Evolutionary conservation across 2,113 vertebrate species (phyloP).

Genomic region (Elephas maximus): DNA sequence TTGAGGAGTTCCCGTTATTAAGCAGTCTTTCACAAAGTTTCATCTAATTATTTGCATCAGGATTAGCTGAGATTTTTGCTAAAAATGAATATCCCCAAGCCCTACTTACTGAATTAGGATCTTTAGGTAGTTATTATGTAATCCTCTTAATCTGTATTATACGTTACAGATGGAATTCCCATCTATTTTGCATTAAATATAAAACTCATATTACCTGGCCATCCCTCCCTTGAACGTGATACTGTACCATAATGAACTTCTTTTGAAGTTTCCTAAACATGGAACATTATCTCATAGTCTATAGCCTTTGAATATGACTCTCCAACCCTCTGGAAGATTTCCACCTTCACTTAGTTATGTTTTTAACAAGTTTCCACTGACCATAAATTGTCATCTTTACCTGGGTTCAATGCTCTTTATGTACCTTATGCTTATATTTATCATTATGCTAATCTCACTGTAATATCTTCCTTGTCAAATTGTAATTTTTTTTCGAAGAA

Average conservation of each 20-base stretch:
- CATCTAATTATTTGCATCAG: not conserved
- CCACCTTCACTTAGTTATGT: not conserved
- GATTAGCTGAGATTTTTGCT: not conserved
- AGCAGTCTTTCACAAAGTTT: not conserved
- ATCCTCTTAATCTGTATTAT: not conserved
- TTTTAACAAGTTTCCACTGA: not conserved
- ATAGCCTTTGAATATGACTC: not conserved
- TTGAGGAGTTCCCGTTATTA: not conserved
- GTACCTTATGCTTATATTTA: not conserved
- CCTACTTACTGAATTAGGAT: not conserved
- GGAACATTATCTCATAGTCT: not conserved
- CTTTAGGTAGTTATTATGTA: not conserved
- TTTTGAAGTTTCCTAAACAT: not conserved
- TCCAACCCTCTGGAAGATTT: not conserved
- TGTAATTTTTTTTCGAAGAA: constrained; percentile 20
- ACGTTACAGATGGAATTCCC: not conserved
- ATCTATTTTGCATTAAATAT: not conserved
- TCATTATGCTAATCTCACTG: not conserved
- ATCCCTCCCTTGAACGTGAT: not conserved
- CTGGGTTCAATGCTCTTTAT: not conserved
- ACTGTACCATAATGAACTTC: not conserved
- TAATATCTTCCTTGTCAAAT: not conserved
- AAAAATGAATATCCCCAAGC: not conserved
- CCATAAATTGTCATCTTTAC: not conserved
- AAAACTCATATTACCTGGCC: not conserved